Conservation (phyloP, 2,113 vertebrate genomes). For the Stegostoma tigrinum region DNA sequence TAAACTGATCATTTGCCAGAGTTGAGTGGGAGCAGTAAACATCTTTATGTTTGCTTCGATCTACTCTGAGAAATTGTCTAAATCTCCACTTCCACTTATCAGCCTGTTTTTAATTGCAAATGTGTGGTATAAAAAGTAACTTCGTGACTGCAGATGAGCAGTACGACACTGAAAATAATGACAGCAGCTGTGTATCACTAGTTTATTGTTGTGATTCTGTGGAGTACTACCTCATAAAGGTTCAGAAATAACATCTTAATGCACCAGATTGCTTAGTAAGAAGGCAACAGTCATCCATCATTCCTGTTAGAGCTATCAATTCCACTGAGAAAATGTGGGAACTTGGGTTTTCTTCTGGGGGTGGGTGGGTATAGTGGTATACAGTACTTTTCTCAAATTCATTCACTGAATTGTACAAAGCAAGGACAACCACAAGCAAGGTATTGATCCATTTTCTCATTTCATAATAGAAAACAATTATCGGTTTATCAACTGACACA, state of each 20-base stretch:
- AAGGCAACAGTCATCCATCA: conserved; percentile 9
- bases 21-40: background rate
- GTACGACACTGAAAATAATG: conserved; percentile 47
- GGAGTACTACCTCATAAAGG: background rate
- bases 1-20: background rate
- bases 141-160: conserved; percentile 47
- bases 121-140: conserved; percentile 41
- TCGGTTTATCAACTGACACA: background rate
- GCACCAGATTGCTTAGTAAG: background rate
- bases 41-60: background rate
- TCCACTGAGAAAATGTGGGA: no score
- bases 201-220: background rate
- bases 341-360: background rate
- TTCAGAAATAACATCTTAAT: background rate
- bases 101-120: conserved; percentile 48
- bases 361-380: background rate
- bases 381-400: background rate
- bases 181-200: conserved; percentile 37
- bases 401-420: background rate
- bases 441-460: background rate
- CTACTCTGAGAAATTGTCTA: background rate
- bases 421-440: background rate
- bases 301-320: conserved; percentile 4
- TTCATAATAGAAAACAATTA: background rate
- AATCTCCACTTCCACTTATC: conserved; percentile 13